phyloP scores from a whole-genome alignment of 2,797 vertebrate genomes.

The Sphaeramia orbicularis region DNA sequence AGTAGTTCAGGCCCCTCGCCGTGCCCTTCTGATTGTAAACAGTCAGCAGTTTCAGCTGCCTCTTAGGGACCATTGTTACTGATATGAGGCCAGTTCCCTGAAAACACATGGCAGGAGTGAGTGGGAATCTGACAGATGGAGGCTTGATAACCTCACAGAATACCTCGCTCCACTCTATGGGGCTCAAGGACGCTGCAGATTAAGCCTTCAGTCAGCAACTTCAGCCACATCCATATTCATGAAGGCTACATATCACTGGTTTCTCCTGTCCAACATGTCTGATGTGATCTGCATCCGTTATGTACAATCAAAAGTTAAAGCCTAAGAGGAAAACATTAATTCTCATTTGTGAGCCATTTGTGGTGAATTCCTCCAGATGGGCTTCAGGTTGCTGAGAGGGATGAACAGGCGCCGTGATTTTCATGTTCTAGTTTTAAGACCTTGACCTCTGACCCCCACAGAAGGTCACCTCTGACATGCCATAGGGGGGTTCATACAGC shows the following conservation, averaged over 20 bases:
- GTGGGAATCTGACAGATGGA: slow-evolving; percentile 73
- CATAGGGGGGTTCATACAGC: slow-evolving; percentile 46
- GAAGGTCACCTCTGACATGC: slow-evolving; percentile 78
- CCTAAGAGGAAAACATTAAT: slow-evolving; percentile 1
- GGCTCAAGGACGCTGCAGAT: slow-evolving; percentile 52
- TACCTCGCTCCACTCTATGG: slow-evolving; percentile 18
- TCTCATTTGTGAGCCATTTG: background rate
- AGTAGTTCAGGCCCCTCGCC: background rate
- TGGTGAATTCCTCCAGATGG: slow-evolving; percentile 70
- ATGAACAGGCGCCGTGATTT: slow-evolving; percentile 38
- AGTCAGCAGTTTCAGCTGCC: slow-evolving; percentile 40
- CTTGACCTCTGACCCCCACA: slow-evolving; percentile 75
- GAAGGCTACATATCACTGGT: slow-evolving; percentile 11
- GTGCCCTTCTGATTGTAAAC: slow-evolving; percentile 9
- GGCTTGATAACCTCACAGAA: slow-evolving; percentile 43
- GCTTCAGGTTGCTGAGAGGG: slow-evolving; percentile 61
- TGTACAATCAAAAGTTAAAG: background rate
- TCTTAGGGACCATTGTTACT: slow-evolving; percentile 40
- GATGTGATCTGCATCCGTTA: slow-evolving; percentile 34
- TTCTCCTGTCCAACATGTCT: slow-evolving; percentile 24
- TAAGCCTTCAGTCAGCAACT: slow-evolving; percentile 47
- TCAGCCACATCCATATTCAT: slow-evolving; percentile 54
- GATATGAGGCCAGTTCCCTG: slow-evolving; percentile 25
- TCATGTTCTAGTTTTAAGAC: slow-evolving; percentile 74
- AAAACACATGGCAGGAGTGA: slow-evolving; percentile 53